Evolutionary conservation across 2,888 invertebrate species (phyloP), one percentile per base, ranked within the genome.

Genomic region (Alloscopus bannaensis): DNA sequence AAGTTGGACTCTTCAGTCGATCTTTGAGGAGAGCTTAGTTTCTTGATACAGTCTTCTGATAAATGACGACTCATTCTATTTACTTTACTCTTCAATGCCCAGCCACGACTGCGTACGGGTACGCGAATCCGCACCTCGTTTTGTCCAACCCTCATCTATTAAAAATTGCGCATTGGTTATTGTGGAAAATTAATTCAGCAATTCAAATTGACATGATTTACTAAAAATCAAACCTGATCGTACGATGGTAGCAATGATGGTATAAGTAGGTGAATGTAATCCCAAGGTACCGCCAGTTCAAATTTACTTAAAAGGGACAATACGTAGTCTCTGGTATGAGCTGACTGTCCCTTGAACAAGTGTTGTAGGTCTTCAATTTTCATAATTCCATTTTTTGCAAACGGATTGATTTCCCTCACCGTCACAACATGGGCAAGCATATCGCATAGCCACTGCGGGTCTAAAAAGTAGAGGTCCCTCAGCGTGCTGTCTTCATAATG

Each of bases 371-470:
- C 97, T 75, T 96, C 95, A 55, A 97, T 90, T 88, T 94, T 94
- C 98, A 99, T 99, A 60, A 98, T 92, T 77, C 96, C 98, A 77
- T 94, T 94, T 84, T 93, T 91, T 0, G 96, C 97, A 88, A 98
- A 98, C 0, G 97, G 97, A 90, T 98, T 98, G 16, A 84, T 81
- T 76, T 84, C 82, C n/a, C 97, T 89, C 22, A 98, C 96, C 0
- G 98, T 97, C 40, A 99, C 96, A 0, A 99, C 97, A 88, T 97
- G 97, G 0, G 99, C 98, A 45, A 99, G 88, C 91, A 98, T 95
- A 88, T 99, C 99, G 89, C 98, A 99, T 50, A 99, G 91, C 99
- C 99, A 99, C 88, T 99, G 99, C 0, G 99, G 98, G 88, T 98
- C 95, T 55, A 99, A 89, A 89, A 99, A 99, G 89, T 98, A 98